These are phyloP conservation scores for Anarhynchus alexandrinus DNA, from an alignment of 2,113 vertebrate species.

Conservation along the genomic window DNA sequence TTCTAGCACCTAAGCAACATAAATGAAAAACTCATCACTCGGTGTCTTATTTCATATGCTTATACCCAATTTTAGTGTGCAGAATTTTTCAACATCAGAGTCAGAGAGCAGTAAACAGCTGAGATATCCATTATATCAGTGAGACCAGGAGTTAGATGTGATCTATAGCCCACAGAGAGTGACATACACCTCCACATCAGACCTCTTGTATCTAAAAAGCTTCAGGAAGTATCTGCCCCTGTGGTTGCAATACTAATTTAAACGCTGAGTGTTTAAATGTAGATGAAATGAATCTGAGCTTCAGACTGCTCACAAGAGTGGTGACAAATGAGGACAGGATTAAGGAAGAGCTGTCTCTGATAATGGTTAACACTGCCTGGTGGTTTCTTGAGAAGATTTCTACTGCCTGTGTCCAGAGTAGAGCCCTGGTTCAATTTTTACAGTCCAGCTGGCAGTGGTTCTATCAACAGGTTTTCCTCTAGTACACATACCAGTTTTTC, in stretches of 20 bases:
- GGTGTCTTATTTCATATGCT: neutral
- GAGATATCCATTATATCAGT: neutral
- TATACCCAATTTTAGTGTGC: neutral
- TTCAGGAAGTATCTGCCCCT: neutral
- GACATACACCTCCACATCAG: neutral
- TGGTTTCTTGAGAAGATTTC: neutral
- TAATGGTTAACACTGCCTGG: neutral
- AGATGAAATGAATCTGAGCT: neutral
- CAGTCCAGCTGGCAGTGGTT: neutral
- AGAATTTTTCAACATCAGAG: neutral
- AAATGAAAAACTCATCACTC: neutral
- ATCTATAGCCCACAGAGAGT: neutral
- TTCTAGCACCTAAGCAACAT: neutral
- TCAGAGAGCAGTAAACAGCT: neutral
- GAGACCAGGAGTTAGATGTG: neutral
- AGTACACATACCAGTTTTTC: neutral
- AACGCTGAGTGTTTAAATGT: neutral
- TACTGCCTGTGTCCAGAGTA: neutral
- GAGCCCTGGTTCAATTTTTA: neutral
- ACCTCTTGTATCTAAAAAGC: neutral
- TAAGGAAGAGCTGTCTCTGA: neutral
- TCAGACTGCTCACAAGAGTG: neutral
- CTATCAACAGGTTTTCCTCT: neutral
- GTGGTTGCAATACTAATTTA: neutral
- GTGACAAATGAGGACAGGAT: neutral